Conservation (phyloP, 2,888 invertebrate genomes). For the Caenorhabditis macrosperma region DNA sequence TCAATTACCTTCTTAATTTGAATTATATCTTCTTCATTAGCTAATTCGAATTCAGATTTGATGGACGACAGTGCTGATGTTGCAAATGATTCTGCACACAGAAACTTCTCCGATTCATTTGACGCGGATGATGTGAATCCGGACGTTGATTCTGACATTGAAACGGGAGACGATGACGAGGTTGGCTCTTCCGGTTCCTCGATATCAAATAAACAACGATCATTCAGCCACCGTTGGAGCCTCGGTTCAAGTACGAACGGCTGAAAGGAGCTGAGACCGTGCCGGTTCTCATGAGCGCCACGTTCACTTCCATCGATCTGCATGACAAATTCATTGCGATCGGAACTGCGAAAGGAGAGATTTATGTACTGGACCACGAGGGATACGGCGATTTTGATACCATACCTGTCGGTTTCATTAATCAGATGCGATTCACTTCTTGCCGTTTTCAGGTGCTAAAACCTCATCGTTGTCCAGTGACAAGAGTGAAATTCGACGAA, state of each 20-base stretch:
- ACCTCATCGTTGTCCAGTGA: slow-evolving; percentile 85
- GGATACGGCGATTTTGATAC: slow-evolving; percentile 73
- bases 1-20: background rate
- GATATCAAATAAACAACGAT: background rate
- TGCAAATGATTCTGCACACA: slow-evolving; percentile 10
- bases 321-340: slow-evolving; percentile 79
- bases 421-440: background rate
- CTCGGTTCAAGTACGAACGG: slow-evolving; percentile 77
- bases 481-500: slow-evolving; percentile 93
- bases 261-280: slow-evolving; percentile 61
- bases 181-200: no score
- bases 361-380: slow-evolving; percentile 77
- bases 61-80: slow-evolving; percentile 15
- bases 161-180: slow-evolving; percentile 33
- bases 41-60: background rate
- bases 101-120: background rate
- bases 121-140: background rate
- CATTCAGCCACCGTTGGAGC: slow-evolving; percentile 71
- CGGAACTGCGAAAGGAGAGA: slow-evolving; percentile 73
- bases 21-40: background rate
- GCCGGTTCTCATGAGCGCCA: slow-evolving; percentile 61
- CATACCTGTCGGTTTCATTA: slow-evolving; percentile 40
- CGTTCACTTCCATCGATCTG: slow-evolving; percentile 74
- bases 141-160: background rate
- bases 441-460: slow-evolving; percentile 58